These are phyloP conservation scores for Lithobates sylvaticus DNA, from an alignment of 2,797 vertebrate genomes.

Conservation along the genomic window DNA sequence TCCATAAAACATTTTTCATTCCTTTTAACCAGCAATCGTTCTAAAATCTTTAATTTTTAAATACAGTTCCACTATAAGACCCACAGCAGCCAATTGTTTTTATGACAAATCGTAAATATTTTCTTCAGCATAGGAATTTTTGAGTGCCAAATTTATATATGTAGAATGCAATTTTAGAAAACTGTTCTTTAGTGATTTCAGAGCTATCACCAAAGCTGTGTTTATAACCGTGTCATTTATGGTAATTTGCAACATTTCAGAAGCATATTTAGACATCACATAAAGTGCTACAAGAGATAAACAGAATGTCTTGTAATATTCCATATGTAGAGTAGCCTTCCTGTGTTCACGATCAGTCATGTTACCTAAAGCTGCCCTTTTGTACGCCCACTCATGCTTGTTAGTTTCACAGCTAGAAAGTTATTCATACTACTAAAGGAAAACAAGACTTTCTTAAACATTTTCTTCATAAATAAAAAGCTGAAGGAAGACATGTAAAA, in stretches of 20 bases:
- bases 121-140: not conserved
- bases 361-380: slow-evolving; percentile 31
- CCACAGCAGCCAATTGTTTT: not conserved
- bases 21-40: no score
- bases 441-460: slow-evolving; percentile 8
- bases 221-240: not conserved
- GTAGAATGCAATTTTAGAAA: not conserved
- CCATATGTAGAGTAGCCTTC: slow-evolving; percentile 9
- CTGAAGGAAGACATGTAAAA: not conserved
- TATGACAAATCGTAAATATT: not conserved
- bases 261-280: not conserved
- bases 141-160: not conserved
- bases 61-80: no score
- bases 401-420: slow-evolving; percentile 37
- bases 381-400: slow-evolving; percentile 42
- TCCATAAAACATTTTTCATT: no score
- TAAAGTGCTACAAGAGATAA: slow-evolving; percentile 3
- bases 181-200: not conserved
- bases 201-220: not conserved
- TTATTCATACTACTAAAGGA: slow-evolving; percentile 19
- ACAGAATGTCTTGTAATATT: slow-evolving; percentile 26
- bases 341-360: not conserved
- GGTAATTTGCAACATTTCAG: not conserved
- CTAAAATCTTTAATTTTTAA: no score
- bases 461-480: not conserved